Evolutionary conservation across 2,113 vertebrate species (phyloP).

Genomic region (Cephalopterus ornatus): DNA sequence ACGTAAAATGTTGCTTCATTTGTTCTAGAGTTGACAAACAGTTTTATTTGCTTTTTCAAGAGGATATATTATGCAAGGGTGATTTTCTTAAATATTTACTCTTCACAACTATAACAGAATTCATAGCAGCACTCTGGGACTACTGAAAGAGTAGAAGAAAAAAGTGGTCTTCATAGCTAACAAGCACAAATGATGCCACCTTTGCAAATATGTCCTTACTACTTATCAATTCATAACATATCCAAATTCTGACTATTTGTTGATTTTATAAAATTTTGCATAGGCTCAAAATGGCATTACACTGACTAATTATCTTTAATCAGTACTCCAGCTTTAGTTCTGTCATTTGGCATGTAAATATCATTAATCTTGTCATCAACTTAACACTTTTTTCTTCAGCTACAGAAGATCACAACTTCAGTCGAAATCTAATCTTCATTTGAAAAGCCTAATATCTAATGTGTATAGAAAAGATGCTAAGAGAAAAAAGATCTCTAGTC

Average conservation of each 20-base stretch:
- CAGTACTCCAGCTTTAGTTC: conserved; percentile 46
- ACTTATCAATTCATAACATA: conserved; percentile 24
- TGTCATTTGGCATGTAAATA: conserved; percentile 64
- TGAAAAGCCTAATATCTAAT: conserved; percentile 12
- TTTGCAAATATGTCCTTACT: neutral
- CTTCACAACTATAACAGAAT: neutral
- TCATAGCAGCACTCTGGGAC: neutral
- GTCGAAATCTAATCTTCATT: conserved; percentile 7
- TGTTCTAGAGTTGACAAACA: neutral
- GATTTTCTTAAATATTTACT: neutral
- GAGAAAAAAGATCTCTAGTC: neutral
- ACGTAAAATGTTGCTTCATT: neutral
- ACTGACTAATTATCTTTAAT: conserved; percentile 59
- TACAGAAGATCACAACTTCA: conserved; percentile 34
- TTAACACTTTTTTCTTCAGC: conserved; percentile 12
- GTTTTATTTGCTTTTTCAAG: neutral
- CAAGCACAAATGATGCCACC: neutral
- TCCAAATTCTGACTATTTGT: conserved; percentile 35
- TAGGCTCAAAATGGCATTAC: conserved; percentile 45
- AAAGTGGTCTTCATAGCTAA: neutral
- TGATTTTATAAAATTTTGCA: conserved; percentile 50
- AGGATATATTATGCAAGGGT: neutral
- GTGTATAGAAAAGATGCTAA: neutral
- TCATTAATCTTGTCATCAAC: conserved; percentile 57
- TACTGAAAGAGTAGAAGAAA: neutral